Evolutionary conservation across 2,797 vertebrate species (phyloP), one percentile per base, ranked within the genome.

Genomic region (Muscicapa comitata): DNA sequence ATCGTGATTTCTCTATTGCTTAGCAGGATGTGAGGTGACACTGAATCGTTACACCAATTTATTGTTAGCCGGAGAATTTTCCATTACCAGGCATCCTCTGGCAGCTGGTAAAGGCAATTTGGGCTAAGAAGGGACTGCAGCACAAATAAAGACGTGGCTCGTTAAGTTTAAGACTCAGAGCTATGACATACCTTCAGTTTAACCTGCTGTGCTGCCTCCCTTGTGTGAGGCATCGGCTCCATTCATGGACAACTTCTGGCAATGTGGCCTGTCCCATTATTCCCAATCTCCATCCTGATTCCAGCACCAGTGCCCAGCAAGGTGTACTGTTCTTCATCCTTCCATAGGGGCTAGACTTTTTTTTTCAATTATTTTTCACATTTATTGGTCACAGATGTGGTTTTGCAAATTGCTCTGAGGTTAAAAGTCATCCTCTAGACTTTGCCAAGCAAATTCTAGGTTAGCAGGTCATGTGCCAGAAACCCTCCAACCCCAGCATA

Each of bases 341-440:
- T 78, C 83, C 31, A 1, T 2, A 88, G 54, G 33, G 25, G 48
- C 40, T 38, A 53, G 24, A 17, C 85, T 40, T 38, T 40, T 48
- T 57, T 28, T 59, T 51, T 37, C 14, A 42, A 63, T 77, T 63
- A 6, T 68, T 75, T 67, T 88, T 76, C 63, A 24, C 61, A 51
- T 80, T 74, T 86, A 88, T 92, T 91, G 67, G 35, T 85, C 80
- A 78, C 93, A 85, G 77, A 78, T 92, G 83, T 66, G 74, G 51
- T 76, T 95, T 78, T 76, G 67, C 53, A 89, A 93, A 94, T 33
- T 48, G 71, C 89, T 82, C 51, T 13, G 71, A 91, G 91, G 89
- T 91, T 89, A 89, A 48, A 92, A 87, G 89, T 89, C 81, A 73
- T 29, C 51, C 74, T 79, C 77, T 43, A 66, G 63, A 48, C 47